Conservation (phyloP, 1,140 invertebrate genomes). For the Trichonephila clavata region DNA sequence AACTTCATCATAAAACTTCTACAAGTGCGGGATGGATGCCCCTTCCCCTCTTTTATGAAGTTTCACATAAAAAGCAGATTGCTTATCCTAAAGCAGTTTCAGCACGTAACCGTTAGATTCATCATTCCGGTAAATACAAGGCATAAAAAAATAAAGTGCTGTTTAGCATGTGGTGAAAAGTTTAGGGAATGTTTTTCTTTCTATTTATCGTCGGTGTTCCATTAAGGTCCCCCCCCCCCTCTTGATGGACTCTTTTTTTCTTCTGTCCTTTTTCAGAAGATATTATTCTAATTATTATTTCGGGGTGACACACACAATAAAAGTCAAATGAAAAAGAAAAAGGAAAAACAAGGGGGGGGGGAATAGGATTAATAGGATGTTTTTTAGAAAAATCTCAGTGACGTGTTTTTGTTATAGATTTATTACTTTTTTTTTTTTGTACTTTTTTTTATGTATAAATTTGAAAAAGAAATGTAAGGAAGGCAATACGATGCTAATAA, state of each 20-base stretch:
- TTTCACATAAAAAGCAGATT: constrained; percentile 59
- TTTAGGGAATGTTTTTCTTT: neutral
- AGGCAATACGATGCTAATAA: no score
- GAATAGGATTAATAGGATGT: no score
- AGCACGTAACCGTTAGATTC: constrained; percentile 52
- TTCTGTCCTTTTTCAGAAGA: neutral
- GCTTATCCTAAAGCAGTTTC: constrained; percentile 35
- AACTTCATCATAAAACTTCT: constrained; percentile 60
- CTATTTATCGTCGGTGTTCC: neutral
- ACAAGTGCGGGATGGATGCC: neutral
- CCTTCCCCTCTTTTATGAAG: constrained; percentile 19
- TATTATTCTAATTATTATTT: neutral
- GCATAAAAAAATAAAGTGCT: constrained; percentile 33
- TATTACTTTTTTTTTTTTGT: no score
- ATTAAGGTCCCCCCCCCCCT: neutral
- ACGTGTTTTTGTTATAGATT: no score
- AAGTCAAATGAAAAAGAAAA: no score
- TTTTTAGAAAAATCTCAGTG: no score
- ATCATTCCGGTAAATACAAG: neutral
- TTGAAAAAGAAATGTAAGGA: no score
- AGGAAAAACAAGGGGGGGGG: no score
- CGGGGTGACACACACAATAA: no score
- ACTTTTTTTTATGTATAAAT: no score
- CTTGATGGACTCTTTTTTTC: neutral
- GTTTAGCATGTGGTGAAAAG: constrained; percentile 14